Conservation (phyloP, 2,888 invertebrate species). For the Leistus spinibarbis region DNA sequence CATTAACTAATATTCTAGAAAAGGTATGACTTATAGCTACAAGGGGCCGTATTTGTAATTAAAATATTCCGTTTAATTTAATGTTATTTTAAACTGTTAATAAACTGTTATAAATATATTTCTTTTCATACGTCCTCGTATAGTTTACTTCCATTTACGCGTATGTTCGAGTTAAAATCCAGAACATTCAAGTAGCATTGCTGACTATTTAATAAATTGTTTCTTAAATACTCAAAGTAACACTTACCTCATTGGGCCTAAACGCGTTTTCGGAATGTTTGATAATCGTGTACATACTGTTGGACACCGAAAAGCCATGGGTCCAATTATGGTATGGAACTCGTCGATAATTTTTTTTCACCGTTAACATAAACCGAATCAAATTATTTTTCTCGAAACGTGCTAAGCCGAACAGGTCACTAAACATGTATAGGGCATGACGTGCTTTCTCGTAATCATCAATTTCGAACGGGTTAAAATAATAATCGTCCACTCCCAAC, state of each 20-base stretch:
- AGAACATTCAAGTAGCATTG: too few relatives aligned
- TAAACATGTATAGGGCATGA: conserved; percentile 76
- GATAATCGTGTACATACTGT: conserved; percentile 78
- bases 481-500: conserved; percentile 64
- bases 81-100: too few relatives aligned
- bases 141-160: too few relatives aligned
- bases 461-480: conserved; percentile 74
- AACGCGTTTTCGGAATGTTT: conserved; percentile 64
- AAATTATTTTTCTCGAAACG: conserved; percentile 72
- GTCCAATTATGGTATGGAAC: conserved; percentile 90
- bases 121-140: too few relatives aligned
- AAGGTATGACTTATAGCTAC: too few relatives aligned
- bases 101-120: too few relatives aligned
- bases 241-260: conserved; percentile 65
- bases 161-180: too few relatives aligned
- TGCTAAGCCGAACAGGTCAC: conserved; percentile 67
- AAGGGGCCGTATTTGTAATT: too few relatives aligned
- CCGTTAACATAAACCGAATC: conserved; percentile 77
- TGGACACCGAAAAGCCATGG: conserved; percentile 86
- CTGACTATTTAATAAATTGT: too few relatives aligned
- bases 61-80: too few relatives aligned
- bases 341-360: conserved; percentile 81
- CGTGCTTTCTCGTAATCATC: conserved; percentile 74
- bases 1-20: too few relatives aligned
- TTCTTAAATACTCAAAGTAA: too few relatives aligned